Evolutionary conservation across 2,113 vertebrate genomes (phyloP), one percentile per base, ranked within the genome.

Genomic region (Leucopsar rothschildi): DNA sequence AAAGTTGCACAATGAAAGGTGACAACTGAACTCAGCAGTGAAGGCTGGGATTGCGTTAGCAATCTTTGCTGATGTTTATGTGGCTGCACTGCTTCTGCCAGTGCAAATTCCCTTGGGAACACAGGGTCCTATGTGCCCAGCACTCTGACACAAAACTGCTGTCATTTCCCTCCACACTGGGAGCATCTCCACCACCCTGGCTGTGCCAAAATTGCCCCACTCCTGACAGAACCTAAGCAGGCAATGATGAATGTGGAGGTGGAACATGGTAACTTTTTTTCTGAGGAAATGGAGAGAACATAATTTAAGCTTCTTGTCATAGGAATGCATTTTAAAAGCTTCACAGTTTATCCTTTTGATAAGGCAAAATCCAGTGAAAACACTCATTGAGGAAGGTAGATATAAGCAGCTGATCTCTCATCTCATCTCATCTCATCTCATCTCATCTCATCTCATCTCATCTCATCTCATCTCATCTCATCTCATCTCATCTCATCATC

Each of bases 201-300:
- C 3, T 37, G 24, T 17, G n/a, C 22, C 56, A 40, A 3, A 55
- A 70, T 22, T 56, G 25, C n/a, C 22, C 35, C 31, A 14, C 25
- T 23, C n/a, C 13, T 0, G 0, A 13, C 0, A 45, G 39, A 86
- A 20, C 10, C 47, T 64, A 35, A 64, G 44, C 13, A 78, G 23
- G 20, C 16, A n/a, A 27, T 6, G 57, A n/a, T 1, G 13, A 79
- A 76, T 0, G 0, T 12, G 20, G 42, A 79, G 37, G 31, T 9
- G 53, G 19, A 71, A 14, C 23, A 33, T 0, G 1, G 28, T 9
- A 68, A 49, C 3, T 12, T 65, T 50, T 55, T 39, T 72, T 5
- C 47, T 39, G 12, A 27, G 25, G 57, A 85, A 56, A 56, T 12
- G 3, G 2, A 82, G 10, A 90, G 15, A 11, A 47, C 13, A 33